Base-by-base conservation (phyloP, 2,113 vertebrate species). In the Sterrhoptilus dennistouni region DNA sequence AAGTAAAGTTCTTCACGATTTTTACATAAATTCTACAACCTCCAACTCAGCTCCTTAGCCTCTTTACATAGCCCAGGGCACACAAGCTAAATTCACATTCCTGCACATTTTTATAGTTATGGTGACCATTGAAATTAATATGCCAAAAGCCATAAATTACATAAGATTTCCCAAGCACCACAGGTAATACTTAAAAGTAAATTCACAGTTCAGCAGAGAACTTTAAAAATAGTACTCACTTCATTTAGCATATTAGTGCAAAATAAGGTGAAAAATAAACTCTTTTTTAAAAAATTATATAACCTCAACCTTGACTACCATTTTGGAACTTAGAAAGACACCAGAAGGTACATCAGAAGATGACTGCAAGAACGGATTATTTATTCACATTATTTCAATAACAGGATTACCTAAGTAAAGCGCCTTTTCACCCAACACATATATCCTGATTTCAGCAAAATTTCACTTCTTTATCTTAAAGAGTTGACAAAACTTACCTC, bases 401-500 rank as follows among this genome's bases (percentile, higher is more conserved):
- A 16, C 14, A 9, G 31, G 35, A 63, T 16, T 21, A 49, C 5
- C 4, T 5, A 87, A 60, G 17, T 38, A 60, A 87, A 79, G 38
- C 9, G 9, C 21, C 17, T 52, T 93, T 68, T 86, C 36, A 85
- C 15, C 20, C n/a, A 76, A 65, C 0, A 3, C 3, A 36, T 18
- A 36, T 8, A 54, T 23, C 8, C 25, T 12, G 18, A 38, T 75
- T 52, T 79, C 38, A 61, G 9, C 18, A 84, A 63, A 15, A 81
- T 6, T 61, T 69, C 1, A 24, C 19, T 65, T 90, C 5, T 89
- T 59, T 42, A 81, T 33, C 14, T 87, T 68, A 49, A 47, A 9
- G 17, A 59, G 27, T 31, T 23, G 53, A 70, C 12, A n/a, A 16
- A 53, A 90, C 97, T 98, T 89, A 99, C 99, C 97, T 99, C 99